Evolutionary conservation across 2,797 vertebrate genomes (phyloP).

Genomic region (Allobates femoralis): DNA sequence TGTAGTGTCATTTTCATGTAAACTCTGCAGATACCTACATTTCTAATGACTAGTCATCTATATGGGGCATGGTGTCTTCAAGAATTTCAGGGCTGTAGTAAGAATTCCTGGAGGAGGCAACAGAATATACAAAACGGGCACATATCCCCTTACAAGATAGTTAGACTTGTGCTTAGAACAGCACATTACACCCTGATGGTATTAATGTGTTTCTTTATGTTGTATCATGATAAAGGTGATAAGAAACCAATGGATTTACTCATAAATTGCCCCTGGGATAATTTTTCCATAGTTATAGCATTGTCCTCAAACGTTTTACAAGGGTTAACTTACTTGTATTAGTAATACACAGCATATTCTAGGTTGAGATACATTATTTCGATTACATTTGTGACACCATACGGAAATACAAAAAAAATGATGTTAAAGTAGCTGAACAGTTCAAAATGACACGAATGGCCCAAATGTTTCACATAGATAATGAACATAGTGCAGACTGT

Average conservation of each 20-base stretch:
- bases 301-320: neutral
- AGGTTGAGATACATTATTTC: neutral
- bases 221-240: neutral
- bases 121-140: neutral
- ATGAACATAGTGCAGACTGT: conserved; percentile 22
- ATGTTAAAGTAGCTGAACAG: neutral
- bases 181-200: conserved; percentile 38
- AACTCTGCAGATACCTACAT: neutral
- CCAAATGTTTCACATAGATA: neutral
- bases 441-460: conserved; percentile 13
- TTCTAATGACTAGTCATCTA: neutral
- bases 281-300: neutral
- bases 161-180: conserved; percentile 50
- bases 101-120: neutral
- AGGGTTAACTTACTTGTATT: conserved; percentile 7
- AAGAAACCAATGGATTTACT: neutral
- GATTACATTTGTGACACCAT: conserved; percentile 8
- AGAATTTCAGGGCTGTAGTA: neutral
- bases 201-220: conserved; percentile 4
- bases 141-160: neutral
- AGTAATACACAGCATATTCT: conserved; percentile 8
- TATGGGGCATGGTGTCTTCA: neutral
- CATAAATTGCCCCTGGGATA: neutral
- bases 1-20: conserved; percentile 1
- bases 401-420: neutral